These are phyloP conservation scores for Drosophila carrolli DNA, from an alignment of 1,140 invertebrate species.

Conservation along the genomic window DNA sequence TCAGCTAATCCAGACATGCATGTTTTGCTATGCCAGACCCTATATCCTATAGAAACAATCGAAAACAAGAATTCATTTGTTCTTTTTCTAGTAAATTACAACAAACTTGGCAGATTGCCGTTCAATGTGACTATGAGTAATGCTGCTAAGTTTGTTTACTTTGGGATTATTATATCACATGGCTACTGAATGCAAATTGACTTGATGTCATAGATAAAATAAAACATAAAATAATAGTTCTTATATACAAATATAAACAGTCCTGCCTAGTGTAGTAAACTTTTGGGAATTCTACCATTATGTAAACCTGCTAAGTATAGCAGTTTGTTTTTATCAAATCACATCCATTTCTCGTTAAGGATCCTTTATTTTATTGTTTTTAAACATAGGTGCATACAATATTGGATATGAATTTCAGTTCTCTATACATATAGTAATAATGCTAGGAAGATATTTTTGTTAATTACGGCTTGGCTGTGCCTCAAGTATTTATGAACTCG, in stretches of 20 bases:
- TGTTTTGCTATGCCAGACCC: not conserved
- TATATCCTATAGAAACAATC: not conserved
- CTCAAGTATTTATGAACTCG: not conserved
- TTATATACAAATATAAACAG: too few relatives aligned
- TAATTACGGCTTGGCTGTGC: too few relatives aligned
- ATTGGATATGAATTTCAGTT: too few relatives aligned
- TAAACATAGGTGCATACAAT: too few relatives aligned
- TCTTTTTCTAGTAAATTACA: not conserved
- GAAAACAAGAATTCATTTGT: slow-evolving; percentile 4
- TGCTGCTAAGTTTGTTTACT: slow-evolving; percentile 8
- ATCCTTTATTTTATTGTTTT: too few relatives aligned
- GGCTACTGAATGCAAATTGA: not conserved
- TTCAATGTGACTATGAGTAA: slow-evolving; percentile 19
- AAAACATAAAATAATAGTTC: not conserved
- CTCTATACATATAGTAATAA: too few relatives aligned
- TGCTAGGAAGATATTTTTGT: too few relatives aligned
- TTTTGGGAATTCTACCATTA: too few relatives aligned
- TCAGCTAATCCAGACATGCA: not conserved
- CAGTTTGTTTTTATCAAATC: too few relatives aligned
- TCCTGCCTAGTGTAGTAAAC: too few relatives aligned
- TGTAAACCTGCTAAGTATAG: too few relatives aligned
- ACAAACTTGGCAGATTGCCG: slow-evolving; percentile 27
- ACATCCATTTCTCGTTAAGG: too few relatives aligned
- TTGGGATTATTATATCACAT: slow-evolving; percentile 2
- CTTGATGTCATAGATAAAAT: slow-evolving; percentile 6